Base-by-base conservation (phyloP, 1,140 invertebrate genomes). In the Hydropsyche tenuis region DNA sequence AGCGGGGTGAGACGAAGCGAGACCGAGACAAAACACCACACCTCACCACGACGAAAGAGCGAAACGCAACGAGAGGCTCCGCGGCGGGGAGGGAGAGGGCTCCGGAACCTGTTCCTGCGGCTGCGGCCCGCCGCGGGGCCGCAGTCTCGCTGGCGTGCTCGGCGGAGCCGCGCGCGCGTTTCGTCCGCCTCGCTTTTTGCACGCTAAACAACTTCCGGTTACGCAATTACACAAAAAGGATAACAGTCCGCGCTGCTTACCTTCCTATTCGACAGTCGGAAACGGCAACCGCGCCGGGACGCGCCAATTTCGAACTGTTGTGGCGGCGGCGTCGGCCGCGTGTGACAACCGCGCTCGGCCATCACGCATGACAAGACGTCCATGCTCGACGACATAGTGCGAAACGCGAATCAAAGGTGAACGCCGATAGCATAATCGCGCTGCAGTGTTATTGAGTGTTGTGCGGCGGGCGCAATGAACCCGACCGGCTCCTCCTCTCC, bases 121-220 rank as follows among this genome's bases (percentile, higher is more conserved):
- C 45, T 1, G 30, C 30, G 6, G 22, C 53, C 1, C 20, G 16
- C 30, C 25, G 65, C 30, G 45, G n/a, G 4, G 25, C 48, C 69
- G 37, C 76, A 77, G 76, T 77, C 73, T 73, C 64, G 76, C 63
- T 73, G 76, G 76, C 72, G 72, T 77, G 76, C 56, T 60, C 70
- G 71, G 30, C 37, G 37, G 70, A 27, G 62, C 25, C 69, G 74
- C 71, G 60, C 72, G 75, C 64, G 71, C 23, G 65, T 64, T 66
- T 68, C 64, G 66, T 46, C 51, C 42, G 46, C 63, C 63, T 6
- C 66, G 66, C 18, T 23, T 42, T 12, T 43, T 63, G 18, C 11
- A 5, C 60, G 6, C 43, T 11, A 42, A 3, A 11, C n/a, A 42
- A 43, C 4, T 30, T n/a, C 45, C 66, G 68, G 69, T 56, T 62